Base-by-base conservation (phyloP, 2,797 vertebrate species). In the Ciconia nigra region DNA sequence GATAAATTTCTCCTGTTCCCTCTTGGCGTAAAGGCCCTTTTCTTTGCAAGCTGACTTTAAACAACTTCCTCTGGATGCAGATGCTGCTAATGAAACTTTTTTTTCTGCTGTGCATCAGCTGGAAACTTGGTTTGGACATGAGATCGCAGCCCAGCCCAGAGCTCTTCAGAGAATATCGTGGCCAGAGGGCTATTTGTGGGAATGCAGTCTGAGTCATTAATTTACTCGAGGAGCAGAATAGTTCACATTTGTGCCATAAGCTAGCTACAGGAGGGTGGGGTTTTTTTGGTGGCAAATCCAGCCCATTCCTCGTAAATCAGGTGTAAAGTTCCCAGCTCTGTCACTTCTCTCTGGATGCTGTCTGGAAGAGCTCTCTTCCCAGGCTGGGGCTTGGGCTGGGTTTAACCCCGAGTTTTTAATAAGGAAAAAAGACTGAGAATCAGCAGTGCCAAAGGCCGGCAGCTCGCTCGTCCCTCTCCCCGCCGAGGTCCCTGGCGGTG, bases 371-470 rank as follows among this genome's bases (percentile, higher is more conserved):
- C 25, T 77, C 59, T 58, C 17, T 51, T 22, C 52, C 42, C 47
- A 25, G 39, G 29, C 44, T 37, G 35, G 20, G 39, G n/a, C 42
- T 66, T 15, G 35, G 70, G 47, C 42, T 85, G 37, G 28, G n/a
- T 83, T 61, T 72, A 72, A 44, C 51, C 54, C 59, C 3, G 10
- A 28, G 39, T 11, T 37, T 73, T 84, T 37, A 20, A 21, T 13
- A 24, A 29, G 9, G 18, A 41, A 55, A 67, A 14, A 31, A 61
- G 67, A 47, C 11, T 14, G 28, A 8, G n/a, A 51, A 31, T 22
- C 47, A 71, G 57, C 22, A 2, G 52, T 28, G 39, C 52, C 16
- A 3, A 41, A 0, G 0, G 6, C 22, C 7, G 9, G 17, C 57
- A 82, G 33, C 61, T 82, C 29, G 0, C 6, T 73, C 5, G 0